Conservation (phyloP, 2,113 vertebrate species). For the Mohoua ochrocephala region DNA sequence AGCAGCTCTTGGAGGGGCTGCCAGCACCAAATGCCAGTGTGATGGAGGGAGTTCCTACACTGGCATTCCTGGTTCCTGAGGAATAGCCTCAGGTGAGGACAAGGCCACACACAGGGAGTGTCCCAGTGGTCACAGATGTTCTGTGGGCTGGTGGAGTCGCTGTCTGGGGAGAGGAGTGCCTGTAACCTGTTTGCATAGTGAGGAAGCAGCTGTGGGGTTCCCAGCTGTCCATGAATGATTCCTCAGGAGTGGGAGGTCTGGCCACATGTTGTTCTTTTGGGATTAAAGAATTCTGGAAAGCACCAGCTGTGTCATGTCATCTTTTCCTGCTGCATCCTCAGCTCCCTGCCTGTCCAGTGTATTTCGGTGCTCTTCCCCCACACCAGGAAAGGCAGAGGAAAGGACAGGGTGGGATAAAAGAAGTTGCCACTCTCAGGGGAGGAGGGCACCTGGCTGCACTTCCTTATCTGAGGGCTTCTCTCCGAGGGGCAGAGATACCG, state of each 20-base stretch:
- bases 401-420: not conserved
- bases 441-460: not conserved
- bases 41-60: not conserved
- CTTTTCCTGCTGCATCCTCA: not conserved
- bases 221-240: not conserved
- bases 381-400: not conserved
- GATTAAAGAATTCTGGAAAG: not conserved
- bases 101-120: rapidly evolving
- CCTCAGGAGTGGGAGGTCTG: rapidly evolving
- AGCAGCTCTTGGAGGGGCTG: not conserved
- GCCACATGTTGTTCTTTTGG: rapidly evolving
- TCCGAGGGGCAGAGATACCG: not conserved
- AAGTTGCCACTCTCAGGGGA: not conserved
- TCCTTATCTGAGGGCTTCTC: not conserved
- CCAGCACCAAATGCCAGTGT: not conserved
- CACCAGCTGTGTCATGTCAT: rapidly evolving
- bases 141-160: not conserved
- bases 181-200: rapidly evolving
- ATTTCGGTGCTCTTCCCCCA: rapidly evolving
- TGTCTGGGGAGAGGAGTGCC: not conserved
- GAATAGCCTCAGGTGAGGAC: not conserved
- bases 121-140: rapidly evolving
- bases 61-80: not conserved
- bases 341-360: not conserved
- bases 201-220: not conserved